A percentile compares a stretch with the other conserved stretches of the same genome.
These are phyloP conservation scores for Himalopsyche tibetana DNA, from an alignment of 2,888 invertebrate genomes.

Conservation along the genomic window DNA sequence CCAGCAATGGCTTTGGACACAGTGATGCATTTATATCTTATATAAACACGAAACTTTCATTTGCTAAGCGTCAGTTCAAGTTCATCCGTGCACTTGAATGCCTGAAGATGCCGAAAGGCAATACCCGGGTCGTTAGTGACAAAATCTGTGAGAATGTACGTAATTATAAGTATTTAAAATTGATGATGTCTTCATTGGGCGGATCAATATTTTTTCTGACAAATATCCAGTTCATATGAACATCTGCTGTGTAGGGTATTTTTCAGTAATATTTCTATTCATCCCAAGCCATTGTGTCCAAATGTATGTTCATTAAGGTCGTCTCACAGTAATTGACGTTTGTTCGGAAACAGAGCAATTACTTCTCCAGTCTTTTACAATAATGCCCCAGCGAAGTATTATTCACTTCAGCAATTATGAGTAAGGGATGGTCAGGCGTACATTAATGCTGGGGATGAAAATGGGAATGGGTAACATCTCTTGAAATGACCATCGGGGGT, in stretches of 20 bases:
- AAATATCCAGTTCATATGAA: background rate
- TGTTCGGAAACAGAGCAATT: conserved; percentile 58
- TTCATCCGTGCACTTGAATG: too few species aligned
- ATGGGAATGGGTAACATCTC: conserved; percentile 46
- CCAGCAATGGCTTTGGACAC: too few species aligned
- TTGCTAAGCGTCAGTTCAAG: too few species aligned
- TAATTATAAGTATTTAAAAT: too few species aligned
- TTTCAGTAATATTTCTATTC: conserved; percentile 41
- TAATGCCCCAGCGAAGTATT: conserved; percentile 46
- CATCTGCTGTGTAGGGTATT: conserved; percentile 22
- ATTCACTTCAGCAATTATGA: conserved; percentile 52
- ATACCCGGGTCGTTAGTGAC: too few species aligned
- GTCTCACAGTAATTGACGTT: conserved; percentile 59
- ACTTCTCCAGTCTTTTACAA: conserved; percentile 51
- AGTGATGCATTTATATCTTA: too few species aligned
- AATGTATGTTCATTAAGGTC: conserved; percentile 56
- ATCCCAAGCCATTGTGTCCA: conserved; percentile 6
- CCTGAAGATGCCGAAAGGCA: too few species aligned
- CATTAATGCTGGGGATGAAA: conserved; percentile 28
- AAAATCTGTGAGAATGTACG: too few species aligned
- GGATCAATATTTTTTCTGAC: background rate
- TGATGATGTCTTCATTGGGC: too few species aligned
- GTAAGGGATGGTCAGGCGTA: conserved; percentile 50
- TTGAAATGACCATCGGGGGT: conserved; percentile 56
- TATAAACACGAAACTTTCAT: too few species aligned